Evolutionary conservation across 2,888 invertebrate species (phyloP).

Genomic region (Ethmia dodecea): DNA sequence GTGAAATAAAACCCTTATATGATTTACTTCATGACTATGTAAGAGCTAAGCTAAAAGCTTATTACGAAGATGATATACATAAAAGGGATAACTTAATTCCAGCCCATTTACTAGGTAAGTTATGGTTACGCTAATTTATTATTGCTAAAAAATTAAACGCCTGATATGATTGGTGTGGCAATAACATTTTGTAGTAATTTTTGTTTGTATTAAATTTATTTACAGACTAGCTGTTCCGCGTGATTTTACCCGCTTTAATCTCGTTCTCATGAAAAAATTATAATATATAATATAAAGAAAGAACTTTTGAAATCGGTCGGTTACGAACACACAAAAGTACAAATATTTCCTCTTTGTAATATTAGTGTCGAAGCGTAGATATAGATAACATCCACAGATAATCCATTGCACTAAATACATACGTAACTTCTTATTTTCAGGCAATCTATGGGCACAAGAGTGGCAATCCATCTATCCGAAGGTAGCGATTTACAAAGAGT

Average conservation of each 20-base stretch:
- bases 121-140: not conserved
- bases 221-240: too few relatives aligned
- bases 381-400: too few relatives aligned
- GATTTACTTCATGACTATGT: conserved; percentile 80
- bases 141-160: conserved; percentile 8
- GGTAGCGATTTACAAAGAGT: conserved; percentile 66
- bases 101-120: conserved; percentile 81
- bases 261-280: too few relatives aligned
- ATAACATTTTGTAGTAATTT: too few relatives aligned
- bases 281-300: too few relatives aligned
- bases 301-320: too few relatives aligned
- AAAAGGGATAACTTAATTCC: conserved; percentile 77
- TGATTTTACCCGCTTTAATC: too few relatives aligned
- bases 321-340: too few relatives aligned
- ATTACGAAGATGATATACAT: conserved; percentile 65
- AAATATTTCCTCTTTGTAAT: too few relatives aligned
- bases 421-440: conserved; percentile 50
- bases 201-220: too few relatives aligned
- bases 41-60: conserved; percentile 65
- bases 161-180: conserved; percentile 10
- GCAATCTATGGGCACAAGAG: conserved; percentile 82
- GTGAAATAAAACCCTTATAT: conserved; percentile 81
- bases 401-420: too few relatives aligned
- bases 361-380: too few relatives aligned
- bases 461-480: conserved; percentile 74